Conservation (phyloP, 2,888 invertebrate species). For the Sminthurides aquaticus region DNA sequence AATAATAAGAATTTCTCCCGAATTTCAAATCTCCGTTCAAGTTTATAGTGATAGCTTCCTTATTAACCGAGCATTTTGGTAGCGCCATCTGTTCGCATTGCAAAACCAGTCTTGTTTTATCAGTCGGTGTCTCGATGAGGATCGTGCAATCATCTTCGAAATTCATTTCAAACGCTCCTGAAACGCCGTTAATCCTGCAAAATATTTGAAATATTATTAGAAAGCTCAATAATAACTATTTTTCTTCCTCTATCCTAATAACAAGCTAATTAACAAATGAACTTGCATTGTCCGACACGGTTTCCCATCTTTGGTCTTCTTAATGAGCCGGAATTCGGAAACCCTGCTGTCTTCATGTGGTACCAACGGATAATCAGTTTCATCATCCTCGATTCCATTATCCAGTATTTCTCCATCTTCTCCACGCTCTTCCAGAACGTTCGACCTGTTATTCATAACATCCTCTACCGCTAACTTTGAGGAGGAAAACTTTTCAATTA, state of each 20-base stretch:
- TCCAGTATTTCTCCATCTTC: constrained; percentile 9
- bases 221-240: no score
- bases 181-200: constrained; percentile 26
- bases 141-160: constrained; percentile 35
- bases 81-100: constrained; percentile 34
- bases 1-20: constrained; percentile 37
- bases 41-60: constrained; percentile 32
- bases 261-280: no score
- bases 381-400: constrained; percentile 10
- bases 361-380: neutral
- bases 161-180: constrained; percentile 33
- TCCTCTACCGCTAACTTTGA: constrained; percentile 32
- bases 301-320: neutral
- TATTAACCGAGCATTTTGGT: constrained; percentile 30
- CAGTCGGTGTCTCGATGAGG: constrained; percentile 28
- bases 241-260: no score
- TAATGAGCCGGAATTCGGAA: neutral
- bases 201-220: no score
- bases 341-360: neutral
- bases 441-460: neutral
- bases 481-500: constrained; percentile 35
- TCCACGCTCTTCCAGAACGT: neutral
- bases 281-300: constrained; percentile 10
- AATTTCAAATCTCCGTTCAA: constrained; percentile 36
- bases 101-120: constrained; percentile 28